Evolutionary conservation across 2,797 vertebrate genomes (phyloP).

Genomic region (Acestrorhynchus altus): DNA sequence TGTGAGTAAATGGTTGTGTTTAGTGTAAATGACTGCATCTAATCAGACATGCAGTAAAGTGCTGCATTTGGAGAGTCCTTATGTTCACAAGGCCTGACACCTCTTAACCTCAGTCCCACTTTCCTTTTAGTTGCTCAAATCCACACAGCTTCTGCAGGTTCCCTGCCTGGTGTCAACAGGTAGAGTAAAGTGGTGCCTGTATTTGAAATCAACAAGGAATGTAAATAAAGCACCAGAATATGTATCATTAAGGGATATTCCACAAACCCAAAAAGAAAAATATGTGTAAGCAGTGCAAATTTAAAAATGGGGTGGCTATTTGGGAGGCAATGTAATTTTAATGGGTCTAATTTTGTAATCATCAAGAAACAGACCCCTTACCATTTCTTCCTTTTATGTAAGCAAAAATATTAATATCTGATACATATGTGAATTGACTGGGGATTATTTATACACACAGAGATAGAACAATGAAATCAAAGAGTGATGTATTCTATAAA

Average conservation of each 20-base stretch:
- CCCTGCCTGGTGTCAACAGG: not conserved
- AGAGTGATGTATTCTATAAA: no score
- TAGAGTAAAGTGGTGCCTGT: not conserved
- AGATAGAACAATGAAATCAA: no score
- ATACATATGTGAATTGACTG: no score
- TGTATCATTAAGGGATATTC: not conserved
- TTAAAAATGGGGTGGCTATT: no score
- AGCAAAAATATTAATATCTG: no score
- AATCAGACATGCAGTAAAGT: constrained; percentile 76
- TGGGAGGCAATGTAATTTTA: no score
- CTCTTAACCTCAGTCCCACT: constrained; percentile 82
- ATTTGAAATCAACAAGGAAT: not conserved
- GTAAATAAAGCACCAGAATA: not conserved
- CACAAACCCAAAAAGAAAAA: not conserved
- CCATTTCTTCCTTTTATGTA: no score
- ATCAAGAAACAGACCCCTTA: no score
- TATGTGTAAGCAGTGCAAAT: no score
- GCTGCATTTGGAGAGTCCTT: constrained; percentile 77
- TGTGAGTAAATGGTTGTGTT: constrained; percentile 71
- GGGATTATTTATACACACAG: no score
- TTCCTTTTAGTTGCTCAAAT: constrained; percentile 62
- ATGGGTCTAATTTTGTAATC: no score
- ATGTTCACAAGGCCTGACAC: constrained; percentile 75
- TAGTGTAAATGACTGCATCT: constrained; percentile 66
- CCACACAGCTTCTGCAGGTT: constrained; percentile 11